phyloP scores from a whole-genome alignment of 2,888 invertebrate species.

The Iselma pallidipennis region DNA sequence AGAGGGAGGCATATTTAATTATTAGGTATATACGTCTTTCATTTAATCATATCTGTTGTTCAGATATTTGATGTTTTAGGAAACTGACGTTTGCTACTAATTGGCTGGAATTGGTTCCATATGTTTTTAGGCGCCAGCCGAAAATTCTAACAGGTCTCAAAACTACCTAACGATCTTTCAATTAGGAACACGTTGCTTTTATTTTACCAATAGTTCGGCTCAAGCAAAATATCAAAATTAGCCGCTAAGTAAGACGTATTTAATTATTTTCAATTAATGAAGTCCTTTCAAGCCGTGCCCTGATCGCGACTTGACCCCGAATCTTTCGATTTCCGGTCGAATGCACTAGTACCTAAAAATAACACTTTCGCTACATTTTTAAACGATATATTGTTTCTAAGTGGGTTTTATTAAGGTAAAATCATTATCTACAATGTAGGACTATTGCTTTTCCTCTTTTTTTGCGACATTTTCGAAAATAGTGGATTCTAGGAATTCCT shows the following conservation, averaged over 20 bases:
- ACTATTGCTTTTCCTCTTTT: no score
- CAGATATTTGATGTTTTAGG: slow-evolving; percentile 39
- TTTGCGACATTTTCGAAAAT: not conserved
- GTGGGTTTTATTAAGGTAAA: no score
- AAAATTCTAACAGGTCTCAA: not conserved
- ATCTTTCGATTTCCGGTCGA: no score
- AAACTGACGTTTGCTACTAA: slow-evolving; percentile 34
- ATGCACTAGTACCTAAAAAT: no score
- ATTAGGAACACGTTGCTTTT: not conserved
- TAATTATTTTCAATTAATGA: not conserved
- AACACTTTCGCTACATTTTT: no score
- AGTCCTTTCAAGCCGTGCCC: no score
- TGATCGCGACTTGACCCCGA: no score
- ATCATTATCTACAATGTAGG: no score
- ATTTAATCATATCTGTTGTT: slow-evolving; percentile 44
- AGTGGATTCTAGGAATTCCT: not conserved
- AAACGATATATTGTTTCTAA: no score
- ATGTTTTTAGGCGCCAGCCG: slow-evolving; percentile 32
- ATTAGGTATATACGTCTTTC: no score
- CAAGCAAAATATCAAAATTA: no score
- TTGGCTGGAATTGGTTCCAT: slow-evolving; percentile 37
- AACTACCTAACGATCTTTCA: not conserved
- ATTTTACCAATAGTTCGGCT: no score
- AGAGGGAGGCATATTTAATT: slow-evolving; percentile 34
- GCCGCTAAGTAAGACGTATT: not conserved